phyloP scores from a whole-genome alignment of 2,113 vertebrate species.

The Phyllopteryx taeniolatus region DNA sequence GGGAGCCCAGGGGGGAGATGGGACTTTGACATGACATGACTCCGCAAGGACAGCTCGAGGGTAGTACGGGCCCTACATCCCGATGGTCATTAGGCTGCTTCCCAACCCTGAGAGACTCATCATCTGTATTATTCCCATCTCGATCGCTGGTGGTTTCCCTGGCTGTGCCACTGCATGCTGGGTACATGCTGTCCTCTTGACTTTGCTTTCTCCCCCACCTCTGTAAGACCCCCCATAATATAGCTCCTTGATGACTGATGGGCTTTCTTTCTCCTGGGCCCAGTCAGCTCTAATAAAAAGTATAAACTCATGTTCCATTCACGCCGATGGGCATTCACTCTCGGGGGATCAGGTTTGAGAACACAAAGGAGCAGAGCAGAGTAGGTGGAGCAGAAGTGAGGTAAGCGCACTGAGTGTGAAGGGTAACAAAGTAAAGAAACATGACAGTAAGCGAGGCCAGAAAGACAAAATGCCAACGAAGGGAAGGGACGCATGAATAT shows the following conservation, averaged over 20 bases:
- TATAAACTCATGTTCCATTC: slow-evolving; percentile 42
- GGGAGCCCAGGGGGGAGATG: slow-evolving; percentile 29
- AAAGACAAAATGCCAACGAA: background rate
- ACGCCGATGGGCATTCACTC: slow-evolving; percentile 26
- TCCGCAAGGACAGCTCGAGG: slow-evolving; percentile 59
- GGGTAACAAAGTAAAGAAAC: slow-evolving; percentile 27
- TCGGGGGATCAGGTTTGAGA: slow-evolving; percentile 13
- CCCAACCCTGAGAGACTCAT: slow-evolving; percentile 21
- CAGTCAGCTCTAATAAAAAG: slow-evolving; percentile 40
- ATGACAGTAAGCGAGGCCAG: slow-evolving; percentile 14
- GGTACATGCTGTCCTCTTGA: slow-evolving; percentile 46
- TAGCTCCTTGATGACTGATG: slow-evolving; percentile 44
- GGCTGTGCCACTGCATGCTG: slow-evolving; percentile 8
- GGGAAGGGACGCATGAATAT: background rate
- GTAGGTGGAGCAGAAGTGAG: slow-evolving; percentile 13
- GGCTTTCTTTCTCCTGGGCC: slow-evolving; percentile 14
- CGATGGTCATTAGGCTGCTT: slow-evolving; percentile 50
- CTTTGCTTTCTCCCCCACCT: slow-evolving; percentile 23
- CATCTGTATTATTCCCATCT: slow-evolving; percentile 26
- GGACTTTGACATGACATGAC: slow-evolving; percentile 40
- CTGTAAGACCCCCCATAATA: slow-evolving; percentile 28
- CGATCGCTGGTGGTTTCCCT: slow-evolving; percentile 22
- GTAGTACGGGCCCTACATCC: slow-evolving; percentile 41
- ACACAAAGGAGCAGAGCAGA: background rate
- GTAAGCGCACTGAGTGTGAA: slow-evolving; percentile 14